phyloP scores from a whole-genome alignment of 2,113 vertebrate genomes.

The Amphiprion ocellaris region DNA sequence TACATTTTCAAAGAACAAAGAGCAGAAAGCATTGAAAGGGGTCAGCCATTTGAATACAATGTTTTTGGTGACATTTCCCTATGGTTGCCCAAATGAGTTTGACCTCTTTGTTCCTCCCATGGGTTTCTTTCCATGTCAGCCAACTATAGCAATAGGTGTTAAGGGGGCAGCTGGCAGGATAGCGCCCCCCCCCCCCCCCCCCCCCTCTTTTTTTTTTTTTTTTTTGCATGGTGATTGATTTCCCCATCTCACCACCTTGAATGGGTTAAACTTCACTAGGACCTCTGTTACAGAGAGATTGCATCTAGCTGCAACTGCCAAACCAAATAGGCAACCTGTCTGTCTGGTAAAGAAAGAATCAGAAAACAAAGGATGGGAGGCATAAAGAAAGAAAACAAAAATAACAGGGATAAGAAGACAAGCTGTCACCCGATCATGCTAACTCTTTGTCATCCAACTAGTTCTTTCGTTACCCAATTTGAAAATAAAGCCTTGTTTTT shows the following conservation, averaged over 20 bases:
- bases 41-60: constrained; percentile 38
- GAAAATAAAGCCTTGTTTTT: constrained; percentile 74
- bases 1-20: constrained; percentile 11
- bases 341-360: constrained; percentile 60
- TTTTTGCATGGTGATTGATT: constrained; percentile 70
- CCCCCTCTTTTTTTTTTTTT: constrained; percentile 19
- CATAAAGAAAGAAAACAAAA: constrained; percentile 16
- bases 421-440: constrained; percentile 23
- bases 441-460: neutral
- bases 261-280: constrained; percentile 79
- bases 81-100: constrained; percentile 64
- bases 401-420: constrained; percentile 1
- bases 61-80: constrained; percentile 48
- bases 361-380: neutral
- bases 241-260: constrained; percentile 44
- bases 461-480: constrained; percentile 51
- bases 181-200: neutral
- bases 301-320: constrained; percentile 79
- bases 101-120: constrained; percentile 52
- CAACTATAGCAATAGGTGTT: constrained; percentile 46
- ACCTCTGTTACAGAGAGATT: constrained; percentile 73
- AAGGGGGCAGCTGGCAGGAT: constrained; percentile 45
- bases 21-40: constrained; percentile 28
- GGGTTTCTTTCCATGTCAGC: constrained; percentile 58
- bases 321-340: constrained; percentile 77